A percentile compares a stretch with the other conserved stretches of the same genome.
Conservation (phyloP, 2,797 vertebrate species). For the Sebastiscus tertius region DNA sequence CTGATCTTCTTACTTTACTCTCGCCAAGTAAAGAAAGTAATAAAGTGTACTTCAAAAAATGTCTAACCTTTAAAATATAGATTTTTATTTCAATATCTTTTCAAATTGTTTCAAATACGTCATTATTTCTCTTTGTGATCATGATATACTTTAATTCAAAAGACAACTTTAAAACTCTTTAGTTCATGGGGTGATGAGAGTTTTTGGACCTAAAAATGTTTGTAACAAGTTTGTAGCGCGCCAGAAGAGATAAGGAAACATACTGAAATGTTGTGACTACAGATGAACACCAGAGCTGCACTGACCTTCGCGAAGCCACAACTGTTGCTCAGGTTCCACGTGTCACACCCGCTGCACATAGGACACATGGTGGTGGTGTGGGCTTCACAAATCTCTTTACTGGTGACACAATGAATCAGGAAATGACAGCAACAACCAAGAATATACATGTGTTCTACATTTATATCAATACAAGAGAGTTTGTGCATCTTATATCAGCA, state of each 20-base stretch:
- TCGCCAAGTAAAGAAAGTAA: background rate
- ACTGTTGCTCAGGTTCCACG: slow-evolving; percentile 95
- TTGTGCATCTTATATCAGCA: background rate
- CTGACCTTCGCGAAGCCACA: slow-evolving; percentile 97
- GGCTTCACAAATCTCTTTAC: slow-evolving; percentile 97
- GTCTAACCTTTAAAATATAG: background rate
- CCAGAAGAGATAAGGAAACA: background rate
- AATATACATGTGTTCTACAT: background rate
- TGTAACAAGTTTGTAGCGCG: background rate
- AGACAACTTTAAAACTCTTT: background rate
- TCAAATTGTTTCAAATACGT: background rate
- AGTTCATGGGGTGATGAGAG: background rate
- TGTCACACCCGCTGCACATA: slow-evolving; percentile 94
- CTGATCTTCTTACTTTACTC: background rate
- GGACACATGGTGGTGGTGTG: slow-evolving; percentile 96
- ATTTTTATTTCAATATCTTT: background rate
- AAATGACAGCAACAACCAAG: background rate
- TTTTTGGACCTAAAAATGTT: background rate
- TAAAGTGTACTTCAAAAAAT: background rate
- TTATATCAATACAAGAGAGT: background rate
- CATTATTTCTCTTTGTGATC: background rate
- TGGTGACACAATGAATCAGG: slow-evolving; percentile 57
- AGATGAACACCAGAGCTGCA: background rate
- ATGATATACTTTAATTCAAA: background rate
- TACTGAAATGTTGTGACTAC: background rate